Conservation (phyloP, 2,888 invertebrate species). For the Drosophila kanekoi region DNA sequence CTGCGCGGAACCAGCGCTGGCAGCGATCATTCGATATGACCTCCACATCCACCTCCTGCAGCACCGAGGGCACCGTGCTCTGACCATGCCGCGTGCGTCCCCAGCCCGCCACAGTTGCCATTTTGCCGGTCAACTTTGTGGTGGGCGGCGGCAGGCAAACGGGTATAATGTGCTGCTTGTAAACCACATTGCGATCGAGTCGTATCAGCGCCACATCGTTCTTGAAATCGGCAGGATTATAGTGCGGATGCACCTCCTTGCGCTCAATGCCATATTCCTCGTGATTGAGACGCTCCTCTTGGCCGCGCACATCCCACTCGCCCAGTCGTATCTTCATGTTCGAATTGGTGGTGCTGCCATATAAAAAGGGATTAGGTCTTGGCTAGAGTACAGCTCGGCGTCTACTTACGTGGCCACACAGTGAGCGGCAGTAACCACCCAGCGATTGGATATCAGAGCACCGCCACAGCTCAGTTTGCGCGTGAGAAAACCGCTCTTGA, state of each 20-base stretch:
- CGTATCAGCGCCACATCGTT: constrained; percentile 95
- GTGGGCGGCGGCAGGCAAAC: constrained; percentile 94
- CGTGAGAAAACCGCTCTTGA: constrained; percentile 95
- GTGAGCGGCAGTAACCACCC: constrained; percentile 97
- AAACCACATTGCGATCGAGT: constrained; percentile 92
- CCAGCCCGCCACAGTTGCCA: constrained; percentile 97
- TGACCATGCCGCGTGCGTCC: constrained; percentile 95
- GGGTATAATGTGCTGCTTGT: constrained; percentile 96
- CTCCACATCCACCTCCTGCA: constrained; percentile 94
- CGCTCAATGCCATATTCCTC: constrained; percentile 95
- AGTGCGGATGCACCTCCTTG: constrained; percentile 96
- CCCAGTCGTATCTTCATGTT: constrained; percentile 95
- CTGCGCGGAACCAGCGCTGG: constrained; percentile 96
- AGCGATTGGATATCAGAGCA: constrained; percentile 94
- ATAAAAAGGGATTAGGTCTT: neutral
- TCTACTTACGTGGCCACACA: constrained; percentile 94
- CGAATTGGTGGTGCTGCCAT: constrained; percentile 92
- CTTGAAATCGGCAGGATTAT: constrained; percentile 95
- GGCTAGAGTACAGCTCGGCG: too few species aligned
- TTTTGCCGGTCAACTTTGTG: constrained; percentile 93
- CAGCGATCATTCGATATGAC: constrained; percentile 96
- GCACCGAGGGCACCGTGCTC: constrained; percentile 93
- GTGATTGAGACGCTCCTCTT: constrained; percentile 92
- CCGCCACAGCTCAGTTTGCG: constrained; percentile 97
- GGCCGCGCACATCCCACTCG: constrained; percentile 96